Evolutionary conservation across 2,797 vertebrate species (phyloP).

Genomic region (Gallinago stenura): DNA sequence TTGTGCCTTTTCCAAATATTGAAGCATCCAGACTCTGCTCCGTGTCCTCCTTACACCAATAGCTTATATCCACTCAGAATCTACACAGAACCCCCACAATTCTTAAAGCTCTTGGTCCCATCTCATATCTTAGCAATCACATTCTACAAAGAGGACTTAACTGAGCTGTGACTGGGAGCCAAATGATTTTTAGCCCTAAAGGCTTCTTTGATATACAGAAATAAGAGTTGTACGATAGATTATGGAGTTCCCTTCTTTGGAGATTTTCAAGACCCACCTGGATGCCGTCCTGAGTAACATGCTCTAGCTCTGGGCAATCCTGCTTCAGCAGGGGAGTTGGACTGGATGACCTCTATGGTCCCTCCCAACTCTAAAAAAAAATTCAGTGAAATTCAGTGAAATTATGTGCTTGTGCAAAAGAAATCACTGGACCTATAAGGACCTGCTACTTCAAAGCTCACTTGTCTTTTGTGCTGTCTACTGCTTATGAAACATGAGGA

Average conservation of each 20-base stretch:
- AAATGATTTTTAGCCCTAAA: not conserved
- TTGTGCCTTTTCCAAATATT: not conserved
- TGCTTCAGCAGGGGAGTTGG: too few relatives aligned
- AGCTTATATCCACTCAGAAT: not conserved
- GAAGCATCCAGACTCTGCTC: not conserved
- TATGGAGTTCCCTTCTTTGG: too few relatives aligned
- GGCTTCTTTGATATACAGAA: not conserved
- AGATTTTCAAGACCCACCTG: too few relatives aligned
- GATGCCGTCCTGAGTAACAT: too few relatives aligned
- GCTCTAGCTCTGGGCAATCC: too few relatives aligned
- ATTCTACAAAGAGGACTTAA: not conserved
- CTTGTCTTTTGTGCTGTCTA: not conserved
- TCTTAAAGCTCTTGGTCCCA: not conserved
- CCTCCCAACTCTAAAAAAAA: too few relatives aligned
- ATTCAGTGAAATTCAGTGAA: too few relatives aligned
- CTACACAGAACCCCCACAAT: not conserved
- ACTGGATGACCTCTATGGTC: too few relatives aligned
- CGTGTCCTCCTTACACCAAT: not conserved
- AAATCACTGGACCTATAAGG: not conserved
- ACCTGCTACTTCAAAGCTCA: not conserved
- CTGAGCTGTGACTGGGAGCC: not conserved
- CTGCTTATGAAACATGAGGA: not conserved
- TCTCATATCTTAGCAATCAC: not conserved
- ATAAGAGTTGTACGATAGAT: not conserved
- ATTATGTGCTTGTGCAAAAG: not conserved